These are phyloP conservation scores for Meles meles DNA, from an alignment of 2,113 vertebrate species.

Conservation along the genomic window DNA sequence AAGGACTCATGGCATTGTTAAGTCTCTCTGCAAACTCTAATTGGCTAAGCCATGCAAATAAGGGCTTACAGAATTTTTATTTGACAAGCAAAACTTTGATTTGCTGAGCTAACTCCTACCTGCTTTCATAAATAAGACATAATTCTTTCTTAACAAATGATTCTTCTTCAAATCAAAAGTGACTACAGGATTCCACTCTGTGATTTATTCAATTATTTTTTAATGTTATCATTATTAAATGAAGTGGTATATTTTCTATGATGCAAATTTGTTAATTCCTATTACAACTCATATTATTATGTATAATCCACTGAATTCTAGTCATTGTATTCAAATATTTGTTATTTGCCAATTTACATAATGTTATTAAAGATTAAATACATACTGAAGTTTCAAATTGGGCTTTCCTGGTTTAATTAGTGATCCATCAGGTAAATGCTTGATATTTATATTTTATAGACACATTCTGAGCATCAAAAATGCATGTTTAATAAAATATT, in stretches of 20 bases:
- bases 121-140: background rate
- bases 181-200: background rate
- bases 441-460: background rate
- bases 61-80: background rate
- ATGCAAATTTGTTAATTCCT: background rate
- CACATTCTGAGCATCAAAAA: background rate
- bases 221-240: background rate
- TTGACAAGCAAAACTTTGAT: background rate
- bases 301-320: background rate
- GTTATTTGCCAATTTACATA: background rate
- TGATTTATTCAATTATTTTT: background rate
- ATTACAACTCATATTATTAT: background rate
- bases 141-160: background rate
- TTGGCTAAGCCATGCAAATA: background rate
- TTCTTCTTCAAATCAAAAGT: background rate
- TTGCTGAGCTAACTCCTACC: background rate
- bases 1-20: background rate
- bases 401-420: background rate
- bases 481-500: background rate
- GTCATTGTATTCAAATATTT: background rate
- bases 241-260: background rate
- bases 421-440: background rate
- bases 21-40: background rate
- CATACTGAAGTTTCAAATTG: background rate
- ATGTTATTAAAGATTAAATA: background rate